Evolutionary conservation across 2,888 invertebrate genomes (phyloP), one percentile per base, ranked within the genome.

Genomic region (Leistus spinibarbis): DNA sequence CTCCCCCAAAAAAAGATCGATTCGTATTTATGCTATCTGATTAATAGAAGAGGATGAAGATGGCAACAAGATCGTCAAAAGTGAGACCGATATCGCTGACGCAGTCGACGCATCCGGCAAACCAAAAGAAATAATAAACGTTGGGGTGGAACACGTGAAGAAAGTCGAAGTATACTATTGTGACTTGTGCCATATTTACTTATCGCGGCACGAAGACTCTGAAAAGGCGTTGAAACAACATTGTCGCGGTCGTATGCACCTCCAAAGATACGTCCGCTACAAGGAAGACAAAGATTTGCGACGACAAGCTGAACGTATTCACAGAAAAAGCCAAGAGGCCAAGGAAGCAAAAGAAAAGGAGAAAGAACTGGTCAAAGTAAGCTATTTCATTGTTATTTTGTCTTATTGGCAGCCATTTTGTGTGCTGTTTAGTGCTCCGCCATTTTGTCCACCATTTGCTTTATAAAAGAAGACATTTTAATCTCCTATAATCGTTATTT

Each of bases 101-200:
- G 40, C 80, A 80, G 86, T 87, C 76, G 72, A 86, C 56, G 78
- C 82, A 10, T 85, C 85, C 2, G 89, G 88, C 79, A 85, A 88
- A 76, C 83, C 88, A 4, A 91, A 92, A 80, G 90, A 91, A 77
- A 91, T 91, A 82, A 91, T 91, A 9, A 92, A 92, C 79, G 91
- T 93, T 73, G 94, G 95, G 10, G 89, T 90, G 69, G 94, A 95
- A 79, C 93, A 91, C 81, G 91, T 95, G 64, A 92, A 92, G 81
- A 91, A 92, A 81, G 88, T 94, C 69, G 92, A 94, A 85, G 93
- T 93, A 10, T 90, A 91, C 85, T 94, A 91, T 85, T 95, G 95
- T 83, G 94, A 93, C 81, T 84, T 95, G 76, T 95, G 95, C 85
- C 91, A 91, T 81, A 89, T 91, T 82, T 94, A 93, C 84, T 85